Percentiles rank a stretch among this genome's conserved stretches.
These are phyloP conservation scores for Scaptomyza flava DNA, from an alignment of 2,888 invertebrate genomes.

Conservation along the genomic window DNA sequence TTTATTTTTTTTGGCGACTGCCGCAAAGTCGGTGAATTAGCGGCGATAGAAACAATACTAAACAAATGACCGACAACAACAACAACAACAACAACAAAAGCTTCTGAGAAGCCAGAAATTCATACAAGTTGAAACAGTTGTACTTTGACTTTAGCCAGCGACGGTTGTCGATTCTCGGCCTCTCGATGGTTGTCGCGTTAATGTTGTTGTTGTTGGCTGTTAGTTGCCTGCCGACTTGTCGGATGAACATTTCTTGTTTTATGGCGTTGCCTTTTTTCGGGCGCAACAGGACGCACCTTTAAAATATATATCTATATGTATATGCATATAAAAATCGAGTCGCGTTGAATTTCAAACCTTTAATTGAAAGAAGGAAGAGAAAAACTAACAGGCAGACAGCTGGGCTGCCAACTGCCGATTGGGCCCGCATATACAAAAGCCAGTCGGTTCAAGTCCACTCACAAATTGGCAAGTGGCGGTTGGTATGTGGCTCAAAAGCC, in stretches of 20 bases:
- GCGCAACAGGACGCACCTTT: constrained; percentile 76
- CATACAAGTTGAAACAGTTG: constrained; percentile 56
- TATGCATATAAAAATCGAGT: constrained; percentile 12
- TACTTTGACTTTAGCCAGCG: constrained; percentile 70
- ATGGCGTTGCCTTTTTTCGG: constrained; percentile 58
- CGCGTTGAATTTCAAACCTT: constrained; percentile 59
- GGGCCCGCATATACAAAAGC: constrained; percentile 25
- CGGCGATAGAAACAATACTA: constrained; percentile 27
- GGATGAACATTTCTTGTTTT: constrained; percentile 46
- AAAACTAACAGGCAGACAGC: constrained; percentile 18
- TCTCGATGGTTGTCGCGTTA: constrained; percentile 23
- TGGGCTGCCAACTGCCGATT: constrained; percentile 40
- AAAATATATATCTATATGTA: constrained; percentile 26
- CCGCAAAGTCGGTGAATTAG: constrained; percentile 27
- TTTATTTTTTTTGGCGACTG: constrained; percentile 30
- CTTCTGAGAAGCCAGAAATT: constrained; percentile 49
- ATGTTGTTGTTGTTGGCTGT: constrained; percentile 20
- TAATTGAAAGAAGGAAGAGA: constrained; percentile 52
- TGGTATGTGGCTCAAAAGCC: constrained; percentile 52
- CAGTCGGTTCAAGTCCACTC: constrained; percentile 44
- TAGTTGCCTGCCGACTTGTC: constrained; percentile 34
- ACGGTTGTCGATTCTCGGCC: constrained; percentile 40
- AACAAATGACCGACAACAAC: constrained; percentile 4
- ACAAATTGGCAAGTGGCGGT: constrained; percentile 43
- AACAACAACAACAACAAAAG: constrained; percentile 9